These are phyloP conservation scores for Podotricha telesiphe DNA, from an alignment of 2,888 invertebrate species.

Conservation along the genomic window DNA sequence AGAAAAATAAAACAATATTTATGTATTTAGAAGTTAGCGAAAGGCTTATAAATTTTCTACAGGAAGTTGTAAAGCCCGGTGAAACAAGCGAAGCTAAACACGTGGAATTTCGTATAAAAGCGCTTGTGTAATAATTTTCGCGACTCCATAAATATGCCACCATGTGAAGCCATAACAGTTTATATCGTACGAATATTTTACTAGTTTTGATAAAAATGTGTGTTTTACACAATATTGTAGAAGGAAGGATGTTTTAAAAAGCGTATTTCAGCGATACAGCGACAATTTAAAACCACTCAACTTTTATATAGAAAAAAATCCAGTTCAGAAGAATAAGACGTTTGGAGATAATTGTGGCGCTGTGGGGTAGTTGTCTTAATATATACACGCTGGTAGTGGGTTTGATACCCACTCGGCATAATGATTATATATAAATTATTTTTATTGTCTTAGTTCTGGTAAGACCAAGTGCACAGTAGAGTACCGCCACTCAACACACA, in stretches of 20 bases:
- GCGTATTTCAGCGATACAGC: not conserved
- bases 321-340: too few relatives aligned
- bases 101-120: not conserved
- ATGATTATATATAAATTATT: too few relatives aligned
- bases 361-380: too few relatives aligned
- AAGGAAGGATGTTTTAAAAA: not conserved
- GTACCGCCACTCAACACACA: too few relatives aligned
- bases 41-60: not conserved
- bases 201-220: not conserved
- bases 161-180: not conserved
- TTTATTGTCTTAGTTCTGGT: too few relatives aligned
- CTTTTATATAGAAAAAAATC: too few relatives aligned
- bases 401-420: too few relatives aligned
- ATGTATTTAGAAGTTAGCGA: not conserved
- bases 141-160: not conserved
- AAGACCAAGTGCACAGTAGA: too few relatives aligned
- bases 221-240: not conserved
- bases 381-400: too few relatives aligned
- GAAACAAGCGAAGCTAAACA: too few relatives aligned
- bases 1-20: too few relatives aligned
- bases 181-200: not conserved
- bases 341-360: too few relatives aligned
- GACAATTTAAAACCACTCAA: not conserved
- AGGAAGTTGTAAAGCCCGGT: not conserved
- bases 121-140: not conserved